These are phyloP conservation scores for Dichetophora obliterata DNA, from an alignment of 2,888 invertebrate species.

Conservation along the genomic window DNA sequence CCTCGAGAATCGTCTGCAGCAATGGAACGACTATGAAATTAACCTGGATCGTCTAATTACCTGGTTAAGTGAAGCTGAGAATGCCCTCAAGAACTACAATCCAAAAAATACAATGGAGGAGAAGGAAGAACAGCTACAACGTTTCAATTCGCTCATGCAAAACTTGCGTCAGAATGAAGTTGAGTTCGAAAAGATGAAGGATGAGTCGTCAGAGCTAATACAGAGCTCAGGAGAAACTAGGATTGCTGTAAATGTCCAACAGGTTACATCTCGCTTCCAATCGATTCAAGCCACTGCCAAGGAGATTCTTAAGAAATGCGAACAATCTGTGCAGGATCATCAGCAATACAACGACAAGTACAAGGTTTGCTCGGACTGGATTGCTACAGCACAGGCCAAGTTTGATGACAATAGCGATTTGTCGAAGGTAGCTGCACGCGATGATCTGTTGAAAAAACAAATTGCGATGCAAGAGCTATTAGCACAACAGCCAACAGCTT, in stretches of 20 bases:
- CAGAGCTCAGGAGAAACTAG: conserved; percentile 88
- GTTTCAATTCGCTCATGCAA: conserved; percentile 87
- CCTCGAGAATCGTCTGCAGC: conserved; percentile 85
- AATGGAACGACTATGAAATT: conserved; percentile 93
- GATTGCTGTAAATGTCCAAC: conserved; percentile 89
- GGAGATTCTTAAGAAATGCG: conserved; percentile 92
- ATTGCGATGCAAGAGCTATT: conserved; percentile 80
- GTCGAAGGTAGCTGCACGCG: conserved; percentile 75
- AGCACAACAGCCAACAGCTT: conserved; percentile 81
- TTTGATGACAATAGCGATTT: conserved; percentile 78
- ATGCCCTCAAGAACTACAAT: conserved; percentile 85
- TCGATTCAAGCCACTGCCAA: conserved; percentile 89
- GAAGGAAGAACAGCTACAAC: conserved; percentile 89
- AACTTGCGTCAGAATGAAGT: conserved; percentile 86
- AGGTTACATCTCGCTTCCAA: conserved; percentile 90
- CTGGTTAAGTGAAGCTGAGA: conserved; percentile 90
- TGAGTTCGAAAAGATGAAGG: conserved; percentile 88
- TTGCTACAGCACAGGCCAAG: conserved; percentile 80
- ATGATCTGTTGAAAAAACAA: conserved; percentile 79
- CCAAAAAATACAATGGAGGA: conserved; percentile 88
- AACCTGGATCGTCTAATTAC: conserved; percentile 84
- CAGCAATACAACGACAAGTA: conserved; percentile 85
- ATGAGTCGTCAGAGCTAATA: conserved; percentile 86
- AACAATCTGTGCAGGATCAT: conserved; percentile 88
- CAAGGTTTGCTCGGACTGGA: conserved; percentile 85